Evolutionary conservation across 2,113 vertebrate species (phyloP), one percentile per base, ranked within the genome.

Genomic region (Cephalopholis sonnerati): DNA sequence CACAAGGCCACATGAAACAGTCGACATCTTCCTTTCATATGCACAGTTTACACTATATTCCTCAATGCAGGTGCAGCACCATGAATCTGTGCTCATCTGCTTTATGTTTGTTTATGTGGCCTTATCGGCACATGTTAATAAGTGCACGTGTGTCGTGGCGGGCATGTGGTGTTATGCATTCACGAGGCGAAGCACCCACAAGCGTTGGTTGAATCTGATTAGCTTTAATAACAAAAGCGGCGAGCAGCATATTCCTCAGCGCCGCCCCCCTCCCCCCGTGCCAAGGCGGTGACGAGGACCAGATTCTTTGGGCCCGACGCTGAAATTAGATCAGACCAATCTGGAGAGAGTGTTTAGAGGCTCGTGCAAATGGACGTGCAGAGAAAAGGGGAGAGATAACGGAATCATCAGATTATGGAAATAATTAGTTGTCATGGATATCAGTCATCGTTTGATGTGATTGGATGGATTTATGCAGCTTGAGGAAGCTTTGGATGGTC

Each of bases 301-400:
- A 91, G 90, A 92, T 90, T 92, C 87, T 80, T 88, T 74, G 1
- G 72, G 81, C 73, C 25, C 27, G 50, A 46, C 18, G 44, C 72
- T 75, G 46, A 93, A 92, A 93, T 93, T 92, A 89, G 89, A 94
- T 94, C 87, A 93, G 87, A 81, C 82, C 86, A 83, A 87, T 92
- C 87, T 77, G 79, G 64, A 68, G 69, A 70, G 66, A 83, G 87
- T 29, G 73, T 92, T 93, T 79, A 87, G 58, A 88, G 81, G 79
- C 79, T 68, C 16, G 50, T 29, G 46, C 71, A 55, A 74, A 83
- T n/a, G 77, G 79, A 79, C 36, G 46, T 20, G 57, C 50, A 32
- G 73, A 77, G 81, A 84, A 70, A 61, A 46, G 32, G 32, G 59
- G 79, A 69, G 72, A 41, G 88, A 90, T 87, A 89, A 85, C 67